These are phyloP conservation scores for Tauraco hartlaubi DNA, from an alignment of 2,797 vertebrate genomes.

Conservation along the genomic window DNA sequence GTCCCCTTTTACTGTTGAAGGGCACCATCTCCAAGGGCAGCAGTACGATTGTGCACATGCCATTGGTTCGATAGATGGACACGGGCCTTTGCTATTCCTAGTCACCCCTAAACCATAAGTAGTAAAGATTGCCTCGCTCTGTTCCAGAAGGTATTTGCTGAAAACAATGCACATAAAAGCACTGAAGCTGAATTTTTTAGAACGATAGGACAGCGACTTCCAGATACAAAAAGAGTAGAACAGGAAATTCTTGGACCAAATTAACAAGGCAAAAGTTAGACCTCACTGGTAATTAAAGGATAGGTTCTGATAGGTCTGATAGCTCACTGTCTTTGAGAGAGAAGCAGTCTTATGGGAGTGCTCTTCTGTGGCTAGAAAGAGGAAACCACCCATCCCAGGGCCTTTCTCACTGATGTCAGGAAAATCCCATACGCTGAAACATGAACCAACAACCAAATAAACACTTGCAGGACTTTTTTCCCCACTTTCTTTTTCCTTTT, in stretches of 20 bases:
- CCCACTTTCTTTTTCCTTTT: neutral
- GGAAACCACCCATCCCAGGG: neutral
- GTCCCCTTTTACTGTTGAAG: neutral
- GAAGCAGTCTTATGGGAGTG: fast-evolving
- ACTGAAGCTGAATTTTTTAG: neutral
- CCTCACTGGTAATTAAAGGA: neutral
- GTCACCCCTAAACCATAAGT: neutral
- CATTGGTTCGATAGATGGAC: neutral
- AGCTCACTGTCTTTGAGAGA: neutral
- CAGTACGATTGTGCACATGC: fast-evolving
- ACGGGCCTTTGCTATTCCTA: neutral
- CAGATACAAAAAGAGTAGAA: neutral
- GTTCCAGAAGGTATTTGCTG: neutral
- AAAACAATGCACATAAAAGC: neutral
- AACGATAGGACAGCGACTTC: neutral
- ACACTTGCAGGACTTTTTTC: neutral
- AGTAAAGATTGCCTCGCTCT: neutral
- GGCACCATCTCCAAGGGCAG: neutral
- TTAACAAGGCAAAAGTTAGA: neutral
- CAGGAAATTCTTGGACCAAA: neutral
- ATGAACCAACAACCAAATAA: neutral
- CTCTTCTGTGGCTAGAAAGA: neutral
- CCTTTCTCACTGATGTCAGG: neutral
- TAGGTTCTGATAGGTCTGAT: neutral
- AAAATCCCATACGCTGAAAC: neutral